Conservation (phyloP, 1,140 invertebrate species). For the Cydia strobilella region DNA sequence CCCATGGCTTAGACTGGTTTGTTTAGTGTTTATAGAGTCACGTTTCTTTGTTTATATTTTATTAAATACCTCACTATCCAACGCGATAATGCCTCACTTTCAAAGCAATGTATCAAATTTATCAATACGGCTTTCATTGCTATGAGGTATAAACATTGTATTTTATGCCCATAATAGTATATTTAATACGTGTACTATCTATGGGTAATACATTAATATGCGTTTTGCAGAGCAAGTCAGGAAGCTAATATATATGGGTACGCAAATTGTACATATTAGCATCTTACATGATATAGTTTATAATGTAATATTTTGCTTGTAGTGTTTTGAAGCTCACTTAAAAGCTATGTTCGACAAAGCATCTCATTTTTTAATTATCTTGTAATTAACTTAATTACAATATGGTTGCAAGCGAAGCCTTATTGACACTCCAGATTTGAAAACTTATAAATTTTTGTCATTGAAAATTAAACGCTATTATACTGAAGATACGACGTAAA, state of each 20-base stretch:
- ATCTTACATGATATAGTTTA: constrained; percentile 22
- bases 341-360: constrained; percentile 25
- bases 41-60: constrained; percentile 1
- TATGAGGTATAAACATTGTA: background rate
- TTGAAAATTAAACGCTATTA: background rate
- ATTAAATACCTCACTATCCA: background rate
- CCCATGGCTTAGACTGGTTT: background rate
- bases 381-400: background rate
- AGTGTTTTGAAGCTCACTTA: constrained; percentile 8
- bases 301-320: constrained; percentile 28
- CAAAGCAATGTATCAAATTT: background rate
- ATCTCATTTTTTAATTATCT: constrained; percentile 15
- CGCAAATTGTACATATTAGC: constrained; percentile 46
- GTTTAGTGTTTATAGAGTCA: constrained; percentile 1
- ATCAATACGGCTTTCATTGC: background rate
- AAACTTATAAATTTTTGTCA: background rate
- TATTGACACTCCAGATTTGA: background rate
- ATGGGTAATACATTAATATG: constrained; percentile 36
- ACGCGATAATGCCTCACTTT: background rate
- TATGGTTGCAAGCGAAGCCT: background rate
- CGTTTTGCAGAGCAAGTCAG: constrained; percentile 76
- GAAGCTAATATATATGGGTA: constrained; percentile 75
- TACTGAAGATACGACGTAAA: background rate
- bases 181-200: background rate
- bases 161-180: background rate